Percentiles rank a stretch among this genome's conserved stretches.
Evolutionary conservation across 2,797 vertebrate species (phyloP).

Genomic region (Xenops minutus): DNA sequence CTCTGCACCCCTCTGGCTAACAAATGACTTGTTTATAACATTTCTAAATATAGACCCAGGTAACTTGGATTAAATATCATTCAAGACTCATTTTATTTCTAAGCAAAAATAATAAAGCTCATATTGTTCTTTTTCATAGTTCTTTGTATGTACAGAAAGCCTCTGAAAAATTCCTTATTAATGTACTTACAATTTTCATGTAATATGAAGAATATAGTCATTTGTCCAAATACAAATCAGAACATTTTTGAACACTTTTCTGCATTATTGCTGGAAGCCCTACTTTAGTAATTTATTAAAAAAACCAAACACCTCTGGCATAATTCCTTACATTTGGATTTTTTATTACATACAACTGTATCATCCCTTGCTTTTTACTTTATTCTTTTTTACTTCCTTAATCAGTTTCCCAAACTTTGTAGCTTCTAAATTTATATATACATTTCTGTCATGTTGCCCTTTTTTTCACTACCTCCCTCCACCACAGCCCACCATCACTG

Average conservation of each 20-base stretch:
- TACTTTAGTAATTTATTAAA: not conserved
- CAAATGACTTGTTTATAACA: constrained; percentile 55
- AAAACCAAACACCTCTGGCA: not conserved
- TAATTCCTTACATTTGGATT: not conserved
- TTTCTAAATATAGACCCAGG: constrained; percentile 50
- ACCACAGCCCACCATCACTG: no score
- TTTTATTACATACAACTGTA: not conserved
- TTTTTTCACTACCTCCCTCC: not conserved
- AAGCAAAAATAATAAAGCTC: not conserved
- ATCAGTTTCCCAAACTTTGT: not conserved
- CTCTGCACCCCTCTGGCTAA: constrained; percentile 51
- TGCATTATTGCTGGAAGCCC: not conserved
- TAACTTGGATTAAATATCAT: constrained; percentile 39
- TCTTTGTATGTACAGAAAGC: not conserved
- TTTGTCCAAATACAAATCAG: not conserved
- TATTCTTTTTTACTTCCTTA: not conserved
- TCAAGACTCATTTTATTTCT: not conserved
- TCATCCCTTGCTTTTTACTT: not conserved
- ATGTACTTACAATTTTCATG: not conserved
- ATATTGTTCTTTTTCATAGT: not conserved
- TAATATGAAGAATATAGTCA: not conserved
- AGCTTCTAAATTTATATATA: not conserved
- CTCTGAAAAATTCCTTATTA: not conserved
- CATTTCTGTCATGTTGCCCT: not conserved
- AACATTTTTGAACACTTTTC: not conserved